Evolutionary conservation across 2,888 invertebrate genomes (phyloP), one percentile per base, ranked within the genome.

Genomic region (Drosophila multiciliata): DNA sequence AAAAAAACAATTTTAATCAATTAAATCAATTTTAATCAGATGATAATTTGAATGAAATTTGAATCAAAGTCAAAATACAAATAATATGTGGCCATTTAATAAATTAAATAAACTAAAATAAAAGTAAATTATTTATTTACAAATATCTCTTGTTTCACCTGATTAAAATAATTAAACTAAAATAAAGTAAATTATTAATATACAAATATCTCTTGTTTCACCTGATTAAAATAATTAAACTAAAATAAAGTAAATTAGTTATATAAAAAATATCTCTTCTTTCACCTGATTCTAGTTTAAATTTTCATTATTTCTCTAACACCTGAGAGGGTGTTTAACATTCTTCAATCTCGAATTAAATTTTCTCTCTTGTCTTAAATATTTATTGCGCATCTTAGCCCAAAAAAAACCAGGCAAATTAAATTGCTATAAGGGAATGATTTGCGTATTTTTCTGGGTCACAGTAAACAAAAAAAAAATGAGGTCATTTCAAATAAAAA

Each of bases 351-450:
- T 23, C 11, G 20, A 45, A 45, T 45, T 15, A n/a, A 36, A 11
- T 42, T n/a, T 4, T 17, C 57, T 4, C 9, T 32, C 3, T 26
- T 58, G 3, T 2, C 58, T 77, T 69, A 68, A 77, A 74, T 83
- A 83, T 83, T 83, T 84, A 87, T 69, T 58, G 75, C 38, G 42
- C 36, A 48, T 61, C 59, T 66, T 65, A 48, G 45, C 23, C 42
- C 48, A 20, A 23, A 54, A 48, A 74, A 64, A 69, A 69, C 81
- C 68, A 74, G 71, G 23, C 69, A 83, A 85, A 82, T 83, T 76
- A 87, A 89, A 89, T 82, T 74, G 85, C 77, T 57, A 83, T 87
- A 76, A 86, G 71, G 70, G 75, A 82, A 87, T 86, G 86, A 86
- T 86, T 85, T 88, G 80, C 88, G 66, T 78, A 64, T 69, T 63